Evolutionary conservation across 2,113 vertebrate species (phyloP), one percentile per base, ranked within the genome.

Genomic region (Coracopsis vasa): DNA sequence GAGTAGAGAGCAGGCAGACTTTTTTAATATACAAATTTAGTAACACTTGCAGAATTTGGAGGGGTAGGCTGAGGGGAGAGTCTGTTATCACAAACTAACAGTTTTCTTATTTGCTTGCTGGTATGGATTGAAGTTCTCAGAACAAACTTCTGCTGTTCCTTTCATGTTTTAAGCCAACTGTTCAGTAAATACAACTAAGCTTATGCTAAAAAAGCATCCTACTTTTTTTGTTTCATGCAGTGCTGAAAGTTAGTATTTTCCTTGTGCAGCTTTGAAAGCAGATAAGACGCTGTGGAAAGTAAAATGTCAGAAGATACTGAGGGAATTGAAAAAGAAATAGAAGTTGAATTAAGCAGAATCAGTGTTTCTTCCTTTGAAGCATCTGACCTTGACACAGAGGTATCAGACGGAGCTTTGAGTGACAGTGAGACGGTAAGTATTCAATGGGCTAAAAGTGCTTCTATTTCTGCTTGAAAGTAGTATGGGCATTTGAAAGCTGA

Each of bases 311-410:
- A 92, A 66, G 86, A 97, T 41, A 94, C 25, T 69, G 69, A 56
- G 88, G 54, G 41, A 56, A 97, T 98, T 47, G 94, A 94, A 81
- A 96, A 98, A 93, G 92, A 97, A 87, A 88, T 98, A 91, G 95
- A 97, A 88, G 96, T 81, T 61, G 98, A 99, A 95, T 64, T 98
- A 86, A 94, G 94, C 56, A 96, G 97, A 91, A 87, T 98, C 56
- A 97, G 91, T 29, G 44, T 97, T 88, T 97, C 97, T 79, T 96
- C 97, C 4, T 94, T 85, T 77, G 98, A 98, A 53, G 58, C n/a
- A 16, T 96, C 97, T 44, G 97, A 97, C 80, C 47, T 41, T 37
- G 96, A 97, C 27, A 92, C 88, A 66, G 96, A 92, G 18, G 79
- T 91, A 44, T 96, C 98, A 33, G 97, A 98, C 2, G 96, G 96